These are phyloP conservation scores for Nesogale talazaci DNA, from an alignment of 2,113 vertebrate genomes.

Conservation along the genomic window DNA sequence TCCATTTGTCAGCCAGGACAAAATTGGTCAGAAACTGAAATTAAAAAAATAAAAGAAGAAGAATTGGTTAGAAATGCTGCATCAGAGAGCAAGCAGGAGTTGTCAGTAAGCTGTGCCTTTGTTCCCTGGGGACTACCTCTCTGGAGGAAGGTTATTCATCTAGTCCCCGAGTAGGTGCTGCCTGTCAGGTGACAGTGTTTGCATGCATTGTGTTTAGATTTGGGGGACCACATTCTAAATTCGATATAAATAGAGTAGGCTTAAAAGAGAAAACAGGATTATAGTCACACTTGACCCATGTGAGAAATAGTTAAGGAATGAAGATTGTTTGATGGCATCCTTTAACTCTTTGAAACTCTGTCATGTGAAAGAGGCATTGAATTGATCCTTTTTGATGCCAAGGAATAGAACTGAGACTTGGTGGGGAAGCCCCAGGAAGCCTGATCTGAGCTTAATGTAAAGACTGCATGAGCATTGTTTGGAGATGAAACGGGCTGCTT, in stretches of 20 bases:
- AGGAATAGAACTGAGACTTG: neutral
- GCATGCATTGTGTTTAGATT: neutral
- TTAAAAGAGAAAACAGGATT: neutral
- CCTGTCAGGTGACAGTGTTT: neutral
- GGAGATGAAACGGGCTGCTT: neutral
- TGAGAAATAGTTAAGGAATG: neutral
- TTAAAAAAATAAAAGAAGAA: too few relatives aligned
- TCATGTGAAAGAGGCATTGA: neutral
- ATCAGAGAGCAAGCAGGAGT: too few relatives aligned
- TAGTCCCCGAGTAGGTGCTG: neutral
- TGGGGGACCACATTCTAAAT: constrained; percentile 1
- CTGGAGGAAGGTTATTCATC: neutral
- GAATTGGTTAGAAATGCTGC: too few relatives aligned
- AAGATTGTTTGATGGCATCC: neutral
- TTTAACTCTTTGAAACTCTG: neutral
- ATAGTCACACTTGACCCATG: neutral
- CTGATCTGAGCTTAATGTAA: neutral
- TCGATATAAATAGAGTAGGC: neutral
- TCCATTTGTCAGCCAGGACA: too few relatives aligned
- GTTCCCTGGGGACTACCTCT: neutral
- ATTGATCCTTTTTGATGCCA: neutral
- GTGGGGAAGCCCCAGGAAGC: neutral
- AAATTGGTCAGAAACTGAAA: too few relatives aligned
- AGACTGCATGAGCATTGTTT: neutral
- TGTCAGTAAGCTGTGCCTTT: too few relatives aligned